Conservation (phyloP, 2,113 vertebrate genomes). For the Cettia cetti region DNA sequence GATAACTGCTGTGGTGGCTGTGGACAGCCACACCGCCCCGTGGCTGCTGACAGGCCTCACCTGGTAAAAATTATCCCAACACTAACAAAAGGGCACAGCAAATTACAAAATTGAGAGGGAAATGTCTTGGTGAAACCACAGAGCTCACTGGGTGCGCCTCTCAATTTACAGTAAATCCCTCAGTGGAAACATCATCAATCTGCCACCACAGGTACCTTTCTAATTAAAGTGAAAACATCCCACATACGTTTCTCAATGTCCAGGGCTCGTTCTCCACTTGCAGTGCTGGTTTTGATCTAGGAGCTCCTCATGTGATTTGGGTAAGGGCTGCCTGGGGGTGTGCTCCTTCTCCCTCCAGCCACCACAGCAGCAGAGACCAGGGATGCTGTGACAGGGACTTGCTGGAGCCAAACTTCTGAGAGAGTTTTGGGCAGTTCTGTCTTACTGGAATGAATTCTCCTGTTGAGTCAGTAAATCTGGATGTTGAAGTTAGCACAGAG, state of each 20-base stretch:
- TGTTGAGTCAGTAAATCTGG: neutral
- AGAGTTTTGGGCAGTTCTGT: neutral
- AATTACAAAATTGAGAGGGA: neutral
- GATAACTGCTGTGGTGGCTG: neutral
- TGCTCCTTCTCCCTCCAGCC: neutral
- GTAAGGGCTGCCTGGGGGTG: neutral
- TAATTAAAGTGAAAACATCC: neutral
- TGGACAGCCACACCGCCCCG: neutral
- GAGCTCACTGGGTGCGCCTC: neutral
- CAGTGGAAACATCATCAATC: neutral
- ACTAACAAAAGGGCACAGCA: neutral
- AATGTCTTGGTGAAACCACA: neutral
- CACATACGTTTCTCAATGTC: neutral
- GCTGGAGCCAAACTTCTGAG: neutral
- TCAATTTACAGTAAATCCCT: neutral
- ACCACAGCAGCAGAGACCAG: neutral
- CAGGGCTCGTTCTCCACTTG: neutral
- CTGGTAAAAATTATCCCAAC: neutral
- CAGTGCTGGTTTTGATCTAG: neutral
- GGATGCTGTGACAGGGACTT: neutral
- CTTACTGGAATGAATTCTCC: neutral
- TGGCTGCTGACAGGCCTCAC: neutral
- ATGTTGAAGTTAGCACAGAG: neutral
- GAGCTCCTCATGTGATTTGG: neutral
- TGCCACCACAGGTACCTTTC: neutral